Evolutionary conservation across 2,888 invertebrate genomes (phyloP), one percentile per base, ranked within the genome.

Genomic region (Polydrusus tereticollis): DNA sequence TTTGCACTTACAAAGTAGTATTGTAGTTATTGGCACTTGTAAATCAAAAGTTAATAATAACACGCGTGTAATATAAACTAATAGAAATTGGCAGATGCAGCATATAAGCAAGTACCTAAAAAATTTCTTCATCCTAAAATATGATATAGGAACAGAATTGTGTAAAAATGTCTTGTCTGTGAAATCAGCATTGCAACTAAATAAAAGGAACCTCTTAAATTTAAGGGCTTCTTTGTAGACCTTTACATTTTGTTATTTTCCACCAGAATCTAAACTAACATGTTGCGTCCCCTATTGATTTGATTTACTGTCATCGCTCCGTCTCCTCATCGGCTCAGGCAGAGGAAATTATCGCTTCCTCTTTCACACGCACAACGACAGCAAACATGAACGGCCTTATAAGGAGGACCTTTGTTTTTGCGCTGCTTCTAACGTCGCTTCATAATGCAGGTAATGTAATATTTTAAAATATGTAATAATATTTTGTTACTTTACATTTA

Each of bases 261-360:
- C 52, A 55, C 29, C 14, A 55, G 52, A 55, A 55, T 29, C 26
- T 63, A 63, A 20, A 47, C 41, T 63, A 63, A 50, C 29, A 63
- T 63, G 63, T 63, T 63, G 63, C 63, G 63, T 63, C 63, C 63
- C 38, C 63, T 63, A n/a, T 45, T 63, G 63, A 63, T 47, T 63
- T 63, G 47, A 63, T 63, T 47, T 47, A 63, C 26, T 33, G 33
- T 50, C 16, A 20, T 29, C 33, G 63, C 52, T 33, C n/a, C 52
- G n/a, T 55, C 52, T 26, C 52, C 7, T n/a, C 41, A 41, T 12
- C 52, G 26, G 23, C 52, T 14, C 8, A 8, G 14, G 29, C 29
- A 6, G 52, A 29, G 29, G 29, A 55, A 55, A 55, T 55, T 29
- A 29, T 55, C 16, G 29, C 52, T 29, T 47, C 47, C 29, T 55